Conservation (phyloP, 1,140 invertebrate species). For the Bombus confusus region DNA sequence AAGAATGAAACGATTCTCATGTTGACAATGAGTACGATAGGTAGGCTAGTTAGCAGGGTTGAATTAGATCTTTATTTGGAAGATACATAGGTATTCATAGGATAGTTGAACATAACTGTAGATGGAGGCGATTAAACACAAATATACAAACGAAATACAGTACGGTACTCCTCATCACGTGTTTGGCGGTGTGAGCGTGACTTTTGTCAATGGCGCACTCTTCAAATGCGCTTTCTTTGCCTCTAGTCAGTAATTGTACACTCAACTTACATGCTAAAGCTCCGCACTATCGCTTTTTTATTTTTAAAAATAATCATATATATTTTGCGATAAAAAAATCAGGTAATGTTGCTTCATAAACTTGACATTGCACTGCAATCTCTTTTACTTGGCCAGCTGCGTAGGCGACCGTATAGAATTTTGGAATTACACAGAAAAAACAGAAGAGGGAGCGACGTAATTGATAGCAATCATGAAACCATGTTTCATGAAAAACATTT, state of each 20-base stretch:
- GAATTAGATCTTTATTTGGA: slow-evolving; percentile 77
- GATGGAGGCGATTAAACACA: slow-evolving; percentile 69
- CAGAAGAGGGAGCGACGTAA: slow-evolving; percentile 57
- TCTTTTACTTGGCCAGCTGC: slow-evolving; percentile 58
- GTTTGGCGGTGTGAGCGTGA: slow-evolving; percentile 55
- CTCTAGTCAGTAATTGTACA: slow-evolving; percentile 67
- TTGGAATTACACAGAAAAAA: slow-evolving; percentile 66
- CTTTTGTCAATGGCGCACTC: slow-evolving; percentile 45
- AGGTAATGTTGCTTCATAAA: slow-evolving; percentile 67
- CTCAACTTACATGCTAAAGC: slow-evolving; percentile 67
- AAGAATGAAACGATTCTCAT: slow-evolving; percentile 37
- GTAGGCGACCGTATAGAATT: slow-evolving; percentile 55
- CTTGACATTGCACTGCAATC: slow-evolving; percentile 64
- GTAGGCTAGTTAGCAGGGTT: slow-evolving; percentile 60
- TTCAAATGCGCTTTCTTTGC: slow-evolving; percentile 39
- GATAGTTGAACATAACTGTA: slow-evolving; percentile 71
- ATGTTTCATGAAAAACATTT: slow-evolving; percentile 32
- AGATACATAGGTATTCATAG: slow-evolving; percentile 73
- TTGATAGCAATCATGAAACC: slow-evolving; percentile 34
- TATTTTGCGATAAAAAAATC: slow-evolving; percentile 71
- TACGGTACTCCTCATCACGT: slow-evolving; percentile 63
- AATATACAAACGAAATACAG: slow-evolving; percentile 77
- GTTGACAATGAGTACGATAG: slow-evolving; percentile 35
- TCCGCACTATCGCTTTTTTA: slow-evolving; percentile 60
- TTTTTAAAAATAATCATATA: slow-evolving; percentile 71